Evolutionary conservation across 2,888 invertebrate genomes (phyloP).

Genomic region (Athetis lepigone): DNA sequence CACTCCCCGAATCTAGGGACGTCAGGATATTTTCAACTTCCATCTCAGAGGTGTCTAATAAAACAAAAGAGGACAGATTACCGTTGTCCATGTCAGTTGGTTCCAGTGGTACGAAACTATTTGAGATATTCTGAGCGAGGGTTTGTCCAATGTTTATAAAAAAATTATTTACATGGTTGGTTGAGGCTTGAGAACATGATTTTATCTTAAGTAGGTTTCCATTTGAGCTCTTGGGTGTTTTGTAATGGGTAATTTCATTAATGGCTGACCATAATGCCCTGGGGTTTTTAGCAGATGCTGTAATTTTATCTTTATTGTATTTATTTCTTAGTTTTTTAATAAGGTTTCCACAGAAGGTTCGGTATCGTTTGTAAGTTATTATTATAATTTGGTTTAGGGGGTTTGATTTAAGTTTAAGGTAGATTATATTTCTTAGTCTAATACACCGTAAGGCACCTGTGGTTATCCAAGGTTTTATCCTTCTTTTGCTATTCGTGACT

Average conservation of each 20-base stretch:
- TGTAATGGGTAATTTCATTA: constrained; percentile 16
- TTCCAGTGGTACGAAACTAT: not conserved
- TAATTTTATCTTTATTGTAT: constrained; percentile 13
- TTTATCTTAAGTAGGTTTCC: constrained; percentile 16
- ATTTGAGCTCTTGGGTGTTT: constrained; percentile 15
- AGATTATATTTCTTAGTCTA: constrained; percentile 13
- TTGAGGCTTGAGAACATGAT: constrained; percentile 3
- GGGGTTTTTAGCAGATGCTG: constrained; percentile 18
- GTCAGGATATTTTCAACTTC: not conserved
- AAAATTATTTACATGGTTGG: constrained; percentile 12
- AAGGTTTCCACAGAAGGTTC: constrained; percentile 13
- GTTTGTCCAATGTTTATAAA: constrained; percentile 9
- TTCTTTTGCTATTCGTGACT: constrained; percentile 9
- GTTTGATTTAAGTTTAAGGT: constrained; percentile 9
- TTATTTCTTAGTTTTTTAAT: constrained; percentile 13
- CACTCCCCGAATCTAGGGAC: constrained; percentile 8
- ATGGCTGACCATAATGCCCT: constrained; percentile 17
- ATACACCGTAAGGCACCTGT: constrained; percentile 5
- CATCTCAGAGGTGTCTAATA: not conserved
- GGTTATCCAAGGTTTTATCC: constrained; percentile 15
- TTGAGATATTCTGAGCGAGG: constrained; percentile 9
- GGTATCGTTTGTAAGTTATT: constrained; percentile 10
- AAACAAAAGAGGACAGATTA: constrained; percentile 4
- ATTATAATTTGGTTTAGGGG: constrained; percentile 19
- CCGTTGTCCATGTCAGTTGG: not conserved